Conservation (phyloP, 2,888 invertebrate species). For the Agonum fuliginosum region DNA sequence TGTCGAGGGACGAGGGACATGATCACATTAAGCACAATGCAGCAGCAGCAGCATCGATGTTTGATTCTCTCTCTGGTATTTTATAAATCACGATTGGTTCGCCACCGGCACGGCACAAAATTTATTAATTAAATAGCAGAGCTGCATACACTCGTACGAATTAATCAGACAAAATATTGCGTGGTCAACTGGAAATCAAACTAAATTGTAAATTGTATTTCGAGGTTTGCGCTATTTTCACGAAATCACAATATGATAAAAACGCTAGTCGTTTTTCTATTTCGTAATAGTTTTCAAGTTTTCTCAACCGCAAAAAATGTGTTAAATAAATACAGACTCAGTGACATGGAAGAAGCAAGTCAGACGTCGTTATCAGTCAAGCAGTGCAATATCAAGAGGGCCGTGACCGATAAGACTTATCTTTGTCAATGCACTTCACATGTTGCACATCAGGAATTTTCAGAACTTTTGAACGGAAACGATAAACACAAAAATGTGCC, state of each 20-base stretch:
- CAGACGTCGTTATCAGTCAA: constrained; percentile 43
- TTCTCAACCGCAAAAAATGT: constrained; percentile 16
- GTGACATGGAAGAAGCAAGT: not conserved
- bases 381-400: constrained; percentile 20
- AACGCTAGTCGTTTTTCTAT: too few species aligned
- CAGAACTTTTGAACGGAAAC: not conserved
- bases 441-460: constrained; percentile 14
- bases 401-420: constrained; percentile 45
- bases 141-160: constrained; percentile 17
- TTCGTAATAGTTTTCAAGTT: constrained; percentile 18
- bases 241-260: too few species aligned
- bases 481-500: too few species aligned
- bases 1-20: too few species aligned
- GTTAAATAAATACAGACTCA: not conserved
- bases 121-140: constrained; percentile 31
- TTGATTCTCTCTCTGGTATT: constrained; percentile 16
- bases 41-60: not conserved
- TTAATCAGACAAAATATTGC: constrained; percentile 35
- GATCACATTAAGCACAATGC: not conserved
- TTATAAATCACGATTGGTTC: constrained; percentile 31
- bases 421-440: constrained; percentile 17
- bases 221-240: constrained; percentile 7
- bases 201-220: constrained; percentile 38
- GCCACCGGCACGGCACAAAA: constrained; percentile 27
- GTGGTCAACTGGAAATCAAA: constrained; percentile 31